Evolutionary conservation across 2,797 vertebrate genomes (phyloP), one percentile per base, ranked within the genome.

Genomic region (Catharus ustulatus): DNA sequence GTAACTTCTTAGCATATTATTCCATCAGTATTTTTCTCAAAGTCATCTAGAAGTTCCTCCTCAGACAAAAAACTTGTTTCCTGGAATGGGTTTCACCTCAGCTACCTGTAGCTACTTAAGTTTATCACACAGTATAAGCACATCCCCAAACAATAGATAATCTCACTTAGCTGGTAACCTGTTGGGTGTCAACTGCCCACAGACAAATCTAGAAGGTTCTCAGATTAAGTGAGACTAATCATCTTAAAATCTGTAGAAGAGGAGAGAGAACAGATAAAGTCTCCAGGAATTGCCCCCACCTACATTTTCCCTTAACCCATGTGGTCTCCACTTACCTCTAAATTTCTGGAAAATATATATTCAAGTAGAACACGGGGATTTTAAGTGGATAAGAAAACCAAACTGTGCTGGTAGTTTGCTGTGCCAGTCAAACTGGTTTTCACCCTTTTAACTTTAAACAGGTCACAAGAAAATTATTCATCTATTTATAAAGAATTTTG

Each of bases 401-500:
- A 54, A 75, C 8, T 13, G 5, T 34, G 13, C 38, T 57, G 42
- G 22, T 42, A 8, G 22, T 42, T 66, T 78, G 42, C 22, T 3
- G 3, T 43, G 11, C 34, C 27, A 95, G 38, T 30, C 23, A 75
- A 64, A 58, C 14, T 32, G 3, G 6, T 73, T 62, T 83, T 81
- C 18, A 59, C 27, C 40, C 17, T 72, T 85, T 61, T 59, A 85
- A 43, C 17, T 68, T 17, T 17, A 54, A 75, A 51, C 16, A 58
- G n/a, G 43, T 84, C 72, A 69, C 1, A 3, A 89, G 22, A 23
- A 87, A 89, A 51, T 55, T 66, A 9, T 85, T 93, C 29, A 57
- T 71, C 32, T 62, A 78, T 86, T 91, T 81, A 67, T n/a, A 55
- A 92, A 92, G 40, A 92, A 48, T 66, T 78, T 52, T 73, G 48